Evolutionary conservation across 2,797 vertebrate genomes (phyloP).

Genomic region (Lerista edwardsae): DNA sequence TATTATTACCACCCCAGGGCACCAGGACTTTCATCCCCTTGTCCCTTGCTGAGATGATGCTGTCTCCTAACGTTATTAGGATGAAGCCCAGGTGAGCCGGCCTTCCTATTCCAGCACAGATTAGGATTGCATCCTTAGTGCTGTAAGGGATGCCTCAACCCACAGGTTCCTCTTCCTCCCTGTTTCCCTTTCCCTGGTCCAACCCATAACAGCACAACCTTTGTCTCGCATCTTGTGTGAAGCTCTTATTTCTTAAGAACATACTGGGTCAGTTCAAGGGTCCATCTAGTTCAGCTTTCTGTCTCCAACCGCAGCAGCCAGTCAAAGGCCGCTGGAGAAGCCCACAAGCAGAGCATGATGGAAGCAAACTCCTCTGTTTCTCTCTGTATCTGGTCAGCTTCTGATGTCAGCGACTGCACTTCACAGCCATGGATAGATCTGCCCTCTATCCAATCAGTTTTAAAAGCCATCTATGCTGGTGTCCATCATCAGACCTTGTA

Average conservation of each 20-base stretch:
- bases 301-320: background rate
- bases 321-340: background rate
- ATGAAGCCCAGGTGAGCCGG: too few relatives aligned
- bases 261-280: background rate
- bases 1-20: too few relatives aligned
- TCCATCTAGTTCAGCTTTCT: background rate
- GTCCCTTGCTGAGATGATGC: too few relatives aligned
- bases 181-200: background rate
- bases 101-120: too few relatives aligned
- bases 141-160: too few relatives aligned
- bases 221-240: background rate
- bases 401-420: background rate
- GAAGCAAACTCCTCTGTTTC: background rate
- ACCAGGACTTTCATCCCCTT: too few relatives aligned
- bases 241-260: background rate
- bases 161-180: too few relatives aligned
- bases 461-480: background rate
- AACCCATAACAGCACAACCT: background rate
- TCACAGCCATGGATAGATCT: background rate
- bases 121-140: too few relatives aligned
- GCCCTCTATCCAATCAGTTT: background rate
- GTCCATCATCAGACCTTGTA: background rate
- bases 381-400: background rate
- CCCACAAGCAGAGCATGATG: background rate
- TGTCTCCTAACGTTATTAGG: too few relatives aligned